These are phyloP conservation scores for Acropternis orthonyx DNA, from an alignment of 2,797 vertebrate genomes.

Conservation along the genomic window DNA sequence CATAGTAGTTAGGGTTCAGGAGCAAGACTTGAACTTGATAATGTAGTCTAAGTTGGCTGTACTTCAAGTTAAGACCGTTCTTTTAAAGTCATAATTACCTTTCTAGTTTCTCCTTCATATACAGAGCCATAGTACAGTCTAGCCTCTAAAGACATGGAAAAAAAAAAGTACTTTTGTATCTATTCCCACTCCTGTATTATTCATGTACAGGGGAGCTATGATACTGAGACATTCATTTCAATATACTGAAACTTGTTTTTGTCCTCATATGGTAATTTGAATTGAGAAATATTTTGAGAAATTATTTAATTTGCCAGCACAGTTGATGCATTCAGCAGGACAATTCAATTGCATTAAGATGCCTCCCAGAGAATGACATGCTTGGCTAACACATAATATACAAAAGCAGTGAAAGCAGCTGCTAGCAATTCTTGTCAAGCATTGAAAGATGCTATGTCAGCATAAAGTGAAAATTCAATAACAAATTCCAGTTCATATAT, in stretches of 20 bases:
- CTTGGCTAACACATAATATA: not conserved
- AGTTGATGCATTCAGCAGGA: not conserved
- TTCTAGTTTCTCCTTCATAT: not conserved
- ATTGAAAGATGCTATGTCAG: not conserved
- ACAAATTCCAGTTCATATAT: not conserved
- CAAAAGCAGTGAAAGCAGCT: not conserved
- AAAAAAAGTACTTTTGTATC: not conserved
- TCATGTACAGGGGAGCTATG: not conserved
- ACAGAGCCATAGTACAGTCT: not conserved
- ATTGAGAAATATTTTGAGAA: not conserved
- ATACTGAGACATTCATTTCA: not conserved
- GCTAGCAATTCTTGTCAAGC: not conserved
- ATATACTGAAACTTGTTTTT: not conserved
- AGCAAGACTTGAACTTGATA: not conserved
- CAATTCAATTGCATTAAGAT: not conserved
- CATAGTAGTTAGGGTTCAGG: not conserved
- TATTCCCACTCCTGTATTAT: not conserved
- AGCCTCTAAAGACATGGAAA: not conserved
- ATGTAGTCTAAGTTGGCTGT: not conserved
- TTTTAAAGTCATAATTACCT: not conserved
- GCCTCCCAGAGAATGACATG: not conserved
- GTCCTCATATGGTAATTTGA: not conserved
- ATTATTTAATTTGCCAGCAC: not conserved
- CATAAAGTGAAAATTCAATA: not conserved
- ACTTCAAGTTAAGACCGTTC: not conserved